These are phyloP conservation scores for Anthoptus insignis DNA, from an alignment of 2,888 invertebrate species.

Conservation along the genomic window DNA sequence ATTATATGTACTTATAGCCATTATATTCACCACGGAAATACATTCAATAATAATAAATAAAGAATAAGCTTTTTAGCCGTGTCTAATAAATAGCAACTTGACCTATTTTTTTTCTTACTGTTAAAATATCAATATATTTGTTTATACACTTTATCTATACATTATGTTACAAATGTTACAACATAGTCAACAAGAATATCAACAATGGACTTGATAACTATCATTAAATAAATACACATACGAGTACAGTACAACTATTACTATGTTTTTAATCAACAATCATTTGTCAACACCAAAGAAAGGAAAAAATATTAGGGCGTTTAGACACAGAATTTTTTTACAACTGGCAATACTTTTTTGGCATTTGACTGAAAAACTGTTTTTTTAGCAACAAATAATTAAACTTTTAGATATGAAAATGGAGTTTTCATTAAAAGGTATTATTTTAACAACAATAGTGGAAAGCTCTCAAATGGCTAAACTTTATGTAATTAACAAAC, in stretches of 20 bases:
- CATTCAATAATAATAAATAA: neutral
- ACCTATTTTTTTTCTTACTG: conserved; percentile 3
- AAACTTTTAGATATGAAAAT: no score
- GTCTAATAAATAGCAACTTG: conserved; percentile 7
- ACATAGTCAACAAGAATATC: conserved; percentile 86
- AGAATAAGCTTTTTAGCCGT: conserved; percentile 15
- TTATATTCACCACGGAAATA: neutral
- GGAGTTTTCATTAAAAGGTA: no score
- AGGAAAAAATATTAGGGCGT: conserved; percentile 37
- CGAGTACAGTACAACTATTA: conserved; percentile 38
- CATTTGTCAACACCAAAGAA: conserved; percentile 30
- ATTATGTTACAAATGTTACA: conserved; percentile 65
- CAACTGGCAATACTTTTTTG: no score
- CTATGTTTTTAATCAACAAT: conserved; percentile 18
- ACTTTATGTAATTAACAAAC: no score
- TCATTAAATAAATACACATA: conserved; percentile 74
- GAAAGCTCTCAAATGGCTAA: no score
- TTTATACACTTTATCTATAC: conserved; percentile 44
- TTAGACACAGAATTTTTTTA: no score
- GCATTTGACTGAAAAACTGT: no score
- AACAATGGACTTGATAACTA: conserved; percentile 84
- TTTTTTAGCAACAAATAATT: no score
- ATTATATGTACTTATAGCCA: no score
- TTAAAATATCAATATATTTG: conserved; percentile 38
- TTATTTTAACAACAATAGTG: no score